Base-by-base conservation (phyloP, 64 coral and sea anemone genomes). In the Montipora capricornis region DNA sequence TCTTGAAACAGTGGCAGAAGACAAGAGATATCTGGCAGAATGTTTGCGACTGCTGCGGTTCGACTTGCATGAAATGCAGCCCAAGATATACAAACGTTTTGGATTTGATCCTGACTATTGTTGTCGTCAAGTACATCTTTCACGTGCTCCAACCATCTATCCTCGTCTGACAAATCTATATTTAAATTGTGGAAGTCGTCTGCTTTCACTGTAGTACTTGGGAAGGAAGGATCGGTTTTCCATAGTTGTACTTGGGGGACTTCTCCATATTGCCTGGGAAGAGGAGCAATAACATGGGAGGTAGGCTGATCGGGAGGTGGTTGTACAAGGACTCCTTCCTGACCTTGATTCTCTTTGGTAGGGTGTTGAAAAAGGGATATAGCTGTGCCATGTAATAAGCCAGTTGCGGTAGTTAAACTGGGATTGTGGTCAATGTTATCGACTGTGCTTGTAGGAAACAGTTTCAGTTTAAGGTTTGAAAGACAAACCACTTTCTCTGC, bases 391-490 rank as follows among this genome's bases (percentile, higher is more conserved):
- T 20, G 90, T 85, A 93, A 86, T 5, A 73, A 75, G 7, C 55
- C 46, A 22, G 79, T 51, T 0, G 83, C 55, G 14, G 82, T 80
- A 5, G 15, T 20, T 16, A 74, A 93, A 44, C 71, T 93, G 1
- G 81, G 47, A 62, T 93, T 93, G 44, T 92, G 91, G 52, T 92
- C 91, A 13, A 93, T 86, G 57, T 93, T 93, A 70, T 93, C 91
- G 0, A 93, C 68, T 1, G 82, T 73, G 0, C 57, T 78, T 50
- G 88, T 91, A 14, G 88, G 91, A 86, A 90, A 95, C 49, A 96
- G 17, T 11, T 81, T 73, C 46, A 79, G 89, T 4, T 88, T 89
- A 4, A 96, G 69, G 7, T 89, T 96, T 1, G 68, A 20, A 13
- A 80, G 95, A 22, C 95, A 93, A 8, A 96, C 69, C 20, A 93